Evolutionary conservation across 1,140 invertebrate genomes (phyloP), one percentile per base, ranked within the genome.

Genomic region (Ephestia elutella): DNA sequence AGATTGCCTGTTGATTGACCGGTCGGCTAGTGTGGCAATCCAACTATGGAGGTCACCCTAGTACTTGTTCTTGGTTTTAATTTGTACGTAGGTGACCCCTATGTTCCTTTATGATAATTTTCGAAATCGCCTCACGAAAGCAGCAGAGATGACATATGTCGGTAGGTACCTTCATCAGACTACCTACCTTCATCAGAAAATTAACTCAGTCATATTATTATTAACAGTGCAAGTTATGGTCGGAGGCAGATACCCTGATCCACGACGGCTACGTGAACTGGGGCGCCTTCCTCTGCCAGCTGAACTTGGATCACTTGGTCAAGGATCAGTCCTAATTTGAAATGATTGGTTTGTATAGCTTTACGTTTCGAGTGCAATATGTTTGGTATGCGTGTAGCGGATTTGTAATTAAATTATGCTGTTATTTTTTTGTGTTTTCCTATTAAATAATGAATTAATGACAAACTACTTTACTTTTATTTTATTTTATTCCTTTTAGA

Each of bases 291-390:
- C 71, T 88, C 9, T 88, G 86, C 54, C 83, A 88, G 61, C 57
- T 88, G n/a, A 87, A 87, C 56, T 65, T 88, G 13, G 86, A 88
- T 44, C 82, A 88, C 59, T 69, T 87, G 0, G 82, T 88, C 5
- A 86, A 86, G 57, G 79, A 83, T 28, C 73, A 82, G 60, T 63
- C 70, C 19, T 62, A 66, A 20, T 17, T 7, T 32, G 32, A 11
- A 35, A 35, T 11, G 13, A 9, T 11, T 35, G 32, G 32, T 35
- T 11, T 35, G 32, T 44, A 15, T 44, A 44, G 38, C 13, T 44
- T 44, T 32, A 44, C 15, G 15, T 44, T 44, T 44, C 10, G 38
- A 17, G 38, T 44, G 38, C 13, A 44, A 44, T 44, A 44, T n/a
- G 1, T 15, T 44, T 44, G 38, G 38, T 44, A 15, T 35, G 3